phyloP scores from a whole-genome alignment of 2,113 vertebrate species.

The Hemibagrus wyckioides region DNA sequence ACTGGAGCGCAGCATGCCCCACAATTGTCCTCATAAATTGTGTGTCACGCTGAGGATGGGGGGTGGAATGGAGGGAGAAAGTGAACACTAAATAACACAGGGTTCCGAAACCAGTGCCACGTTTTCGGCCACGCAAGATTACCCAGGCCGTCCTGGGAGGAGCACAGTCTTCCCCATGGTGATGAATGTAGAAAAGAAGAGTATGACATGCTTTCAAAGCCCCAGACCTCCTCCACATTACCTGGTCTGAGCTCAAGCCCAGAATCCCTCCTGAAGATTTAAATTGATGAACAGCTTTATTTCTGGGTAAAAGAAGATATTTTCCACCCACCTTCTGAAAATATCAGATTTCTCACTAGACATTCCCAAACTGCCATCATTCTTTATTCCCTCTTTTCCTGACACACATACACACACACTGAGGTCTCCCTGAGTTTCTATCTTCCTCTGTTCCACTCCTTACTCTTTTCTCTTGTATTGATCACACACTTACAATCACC shows the following conservation, averaged over 20 bases:
- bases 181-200: slow-evolving; percentile 65
- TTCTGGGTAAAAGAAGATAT: slow-evolving; percentile 70
- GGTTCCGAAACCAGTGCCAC: slow-evolving; percentile 60
- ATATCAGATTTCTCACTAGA: slow-evolving; percentile 73
- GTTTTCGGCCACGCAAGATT: slow-evolving; percentile 76
- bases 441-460: slow-evolving; percentile 43
- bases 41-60: slow-evolving; percentile 61
- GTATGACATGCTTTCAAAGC: slow-evolving; percentile 29
- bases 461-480: slow-evolving; percentile 48
- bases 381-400: slow-evolving; percentile 65
- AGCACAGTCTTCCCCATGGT: slow-evolving; percentile 63
- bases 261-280: slow-evolving; percentile 64
- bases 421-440: slow-evolving; percentile 49
- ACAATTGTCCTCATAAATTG: slow-evolving; percentile 85
- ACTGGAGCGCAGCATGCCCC: slow-evolving; percentile 67
- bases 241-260: slow-evolving; percentile 51
- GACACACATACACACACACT: slow-evolving; percentile 53
- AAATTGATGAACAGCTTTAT: slow-evolving; percentile 82
- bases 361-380: slow-evolving; percentile 75
- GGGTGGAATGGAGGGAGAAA: slow-evolving; percentile 71
- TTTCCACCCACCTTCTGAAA: slow-evolving; percentile 72
- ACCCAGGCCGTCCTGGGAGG: slow-evolving; percentile 71
- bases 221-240: slow-evolving; percentile 47
- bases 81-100: slow-evolving; percentile 84
- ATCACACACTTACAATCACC: slow-evolving; percentile 54